These are phyloP conservation scores for Drosophila mulleri DNA, from an alignment of 2,888 invertebrate genomes.

Conservation along the genomic window DNA sequence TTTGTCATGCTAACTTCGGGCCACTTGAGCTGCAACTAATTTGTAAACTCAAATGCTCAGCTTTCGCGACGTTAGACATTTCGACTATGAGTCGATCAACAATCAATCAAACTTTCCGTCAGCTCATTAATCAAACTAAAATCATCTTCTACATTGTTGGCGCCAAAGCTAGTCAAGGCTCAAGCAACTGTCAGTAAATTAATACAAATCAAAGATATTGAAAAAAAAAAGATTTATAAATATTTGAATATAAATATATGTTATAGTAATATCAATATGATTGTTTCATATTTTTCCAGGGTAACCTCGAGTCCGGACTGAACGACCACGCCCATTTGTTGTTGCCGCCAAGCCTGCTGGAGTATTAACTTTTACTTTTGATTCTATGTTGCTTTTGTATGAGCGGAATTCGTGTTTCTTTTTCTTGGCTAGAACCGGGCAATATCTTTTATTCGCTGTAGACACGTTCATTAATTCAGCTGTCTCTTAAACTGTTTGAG, in stretches of 20 bases:
- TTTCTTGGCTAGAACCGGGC: conserved; percentile 29
- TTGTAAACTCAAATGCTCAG: neutral
- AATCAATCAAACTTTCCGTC: conserved; percentile 6
- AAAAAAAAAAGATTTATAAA: neutral
- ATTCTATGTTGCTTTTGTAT: conserved; percentile 4
- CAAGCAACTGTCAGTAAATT: neutral
- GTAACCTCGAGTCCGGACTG: neutral
- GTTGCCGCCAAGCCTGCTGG: conserved; percentile 25
- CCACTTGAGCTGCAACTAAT: neutral
- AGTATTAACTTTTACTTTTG: conserved; percentile 48
- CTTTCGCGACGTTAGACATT: neutral
- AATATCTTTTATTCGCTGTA: conserved; percentile 46
- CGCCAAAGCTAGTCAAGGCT: neutral
- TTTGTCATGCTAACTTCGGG: neutral
- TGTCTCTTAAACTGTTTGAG: conserved; percentile 34
- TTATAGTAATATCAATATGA: neutral
- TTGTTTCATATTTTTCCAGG: too few relatives aligned
- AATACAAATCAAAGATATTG: neutral
- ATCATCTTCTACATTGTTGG: neutral
- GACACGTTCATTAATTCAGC: conserved; percentile 55
- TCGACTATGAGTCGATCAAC: neutral
- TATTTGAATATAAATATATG: neutral
- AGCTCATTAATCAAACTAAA: conserved; percentile 2
- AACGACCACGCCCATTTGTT: neutral
- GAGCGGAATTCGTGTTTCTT: conserved; percentile 15